A percentile compares a stretch with the other conserved stretches of the same genome.
Evolutionary conservation across 30 jellyfish, hydroid and myxozoan genomes (phyloP).

Genomic region (Pseudorhiza aurosa): DNA sequence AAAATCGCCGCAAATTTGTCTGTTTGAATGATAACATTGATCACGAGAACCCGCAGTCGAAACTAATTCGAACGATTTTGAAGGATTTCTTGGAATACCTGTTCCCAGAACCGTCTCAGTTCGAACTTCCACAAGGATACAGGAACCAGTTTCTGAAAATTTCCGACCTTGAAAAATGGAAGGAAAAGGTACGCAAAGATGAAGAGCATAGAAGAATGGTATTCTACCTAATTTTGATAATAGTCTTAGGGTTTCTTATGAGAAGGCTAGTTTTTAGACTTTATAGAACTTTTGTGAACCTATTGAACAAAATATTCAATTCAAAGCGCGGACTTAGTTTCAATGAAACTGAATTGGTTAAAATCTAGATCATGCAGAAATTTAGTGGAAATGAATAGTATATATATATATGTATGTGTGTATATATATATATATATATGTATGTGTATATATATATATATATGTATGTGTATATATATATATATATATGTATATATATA

Average conservation of each 20-base stretch:
- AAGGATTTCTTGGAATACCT: conserved; percentile 86
- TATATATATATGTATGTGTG: neutral
- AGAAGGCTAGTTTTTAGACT: conserved; percentile 39
- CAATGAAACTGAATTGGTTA: neutral
- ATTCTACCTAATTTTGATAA: neutral
- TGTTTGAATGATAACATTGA: conserved; percentile 92
- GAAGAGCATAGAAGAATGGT: neutral
- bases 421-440: too few species aligned
- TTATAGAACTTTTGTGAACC: neutral
- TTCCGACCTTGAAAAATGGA: conserved; percentile 38
- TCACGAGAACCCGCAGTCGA: conserved; percentile 77
- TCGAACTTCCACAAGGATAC: conserved; percentile 67
- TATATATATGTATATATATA: too few species aligned
- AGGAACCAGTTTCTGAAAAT: conserved; percentile 65
- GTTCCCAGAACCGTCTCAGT: conserved; percentile 94
- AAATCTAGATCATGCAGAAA: neutral
- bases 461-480: too few species aligned
- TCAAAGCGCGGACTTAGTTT: neutral
- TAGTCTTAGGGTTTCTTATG: neutral
- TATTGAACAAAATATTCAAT: neutral
- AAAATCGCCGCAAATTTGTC: conserved; percentile 80
- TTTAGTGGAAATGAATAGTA: neutral
- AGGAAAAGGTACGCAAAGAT: conserved; percentile 11
- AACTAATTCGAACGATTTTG: conserved; percentile 71
- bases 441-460: too few species aligned